phyloP scores from a whole-genome alignment of 2,888 invertebrate species.

The Neoaliturus tenellus region DNA sequence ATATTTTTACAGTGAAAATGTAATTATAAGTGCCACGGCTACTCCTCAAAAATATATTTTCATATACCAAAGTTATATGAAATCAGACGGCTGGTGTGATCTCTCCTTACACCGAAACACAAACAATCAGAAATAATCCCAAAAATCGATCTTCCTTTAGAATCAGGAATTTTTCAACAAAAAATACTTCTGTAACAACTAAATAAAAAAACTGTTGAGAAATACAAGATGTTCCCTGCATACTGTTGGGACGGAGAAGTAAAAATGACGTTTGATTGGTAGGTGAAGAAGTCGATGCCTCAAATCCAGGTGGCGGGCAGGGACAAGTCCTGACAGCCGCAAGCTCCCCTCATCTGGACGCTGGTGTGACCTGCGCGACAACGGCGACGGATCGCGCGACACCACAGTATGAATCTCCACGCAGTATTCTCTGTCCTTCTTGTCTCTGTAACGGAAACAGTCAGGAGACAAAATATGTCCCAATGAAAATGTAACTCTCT shows the following conservation, averaged over 20 bases:
- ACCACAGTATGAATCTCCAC: not conserved
- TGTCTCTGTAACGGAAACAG: not conserved
- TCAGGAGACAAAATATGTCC: conserved; percentile 11
- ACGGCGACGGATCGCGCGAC: not conserved
- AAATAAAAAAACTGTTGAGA: not conserved
- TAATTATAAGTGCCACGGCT: no score
- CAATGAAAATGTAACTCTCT: not conserved
- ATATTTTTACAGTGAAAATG: no score
- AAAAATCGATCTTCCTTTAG: no score
- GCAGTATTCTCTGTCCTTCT: not conserved
- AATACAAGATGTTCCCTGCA: no score
- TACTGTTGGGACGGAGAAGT: no score
- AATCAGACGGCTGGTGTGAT: no score
- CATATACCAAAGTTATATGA: no score
- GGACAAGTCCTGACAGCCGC: conserved; percentile 62
- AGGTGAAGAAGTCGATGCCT: conserved; percentile 59
- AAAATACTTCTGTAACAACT: not conserved
- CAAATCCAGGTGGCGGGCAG: conserved; percentile 47
- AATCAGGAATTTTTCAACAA: not conserved
- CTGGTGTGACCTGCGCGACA: conserved; percentile 22
- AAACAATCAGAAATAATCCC: no score
- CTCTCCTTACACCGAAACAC: no score
- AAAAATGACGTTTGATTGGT: conserved; percentile 44
- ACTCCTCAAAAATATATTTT: no score
- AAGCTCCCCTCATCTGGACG: conserved; percentile 57